Base-by-base conservation (phyloP, 2,113 vertebrate genomes). In the Lamprologus lemairii region DNA sequence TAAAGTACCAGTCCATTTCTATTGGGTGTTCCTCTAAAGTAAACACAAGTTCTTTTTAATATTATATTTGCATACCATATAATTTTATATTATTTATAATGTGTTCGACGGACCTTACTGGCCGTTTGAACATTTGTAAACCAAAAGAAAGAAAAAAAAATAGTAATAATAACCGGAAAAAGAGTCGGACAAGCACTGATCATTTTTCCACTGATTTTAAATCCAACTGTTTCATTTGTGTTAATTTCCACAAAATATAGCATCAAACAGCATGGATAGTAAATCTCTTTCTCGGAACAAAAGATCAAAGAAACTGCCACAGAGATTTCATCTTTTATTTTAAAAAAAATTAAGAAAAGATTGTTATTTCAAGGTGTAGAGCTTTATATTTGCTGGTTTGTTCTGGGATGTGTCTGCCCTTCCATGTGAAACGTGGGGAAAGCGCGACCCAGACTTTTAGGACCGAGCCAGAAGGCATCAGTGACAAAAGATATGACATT, bases 401-500 rank as follows among this genome's bases (percentile, higher is more conserved):
- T 28, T 45, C 40, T 45, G 68, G 37, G 40, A 73, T 17, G 68
- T 45, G 40, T 13, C 35, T 21, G 7, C 63, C 0, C 1, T 68
- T 1, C 63, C 63, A 0, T 21, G 35, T 40, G 19, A 21, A 68
- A 68, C 3, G 1, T 2, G 42, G 37, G 42, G 6, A 28, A 0
- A 47, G 40, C 1, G 4, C 40, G 13, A 47, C 21, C 21, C 40
- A 45, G 40, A 17, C 68, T 63, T 26, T 14, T 40, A 16, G 40
- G n/a, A 73, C 13, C 2, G 21, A 73, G 3, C 2, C 40, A 45
- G 40, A 73, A 26, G 9, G 40, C 40, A 73, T 73, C 40, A 47
- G 3, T 17, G 40, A 75, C 68, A 47, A 23, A 3, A 19, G 13
- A 73, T 26, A 10, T 26, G 65, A 23, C 13, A 73, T 2, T 73